Conservation (phyloP, 1,140 invertebrate species). For the Tetramorium parvispinum region DNA sequence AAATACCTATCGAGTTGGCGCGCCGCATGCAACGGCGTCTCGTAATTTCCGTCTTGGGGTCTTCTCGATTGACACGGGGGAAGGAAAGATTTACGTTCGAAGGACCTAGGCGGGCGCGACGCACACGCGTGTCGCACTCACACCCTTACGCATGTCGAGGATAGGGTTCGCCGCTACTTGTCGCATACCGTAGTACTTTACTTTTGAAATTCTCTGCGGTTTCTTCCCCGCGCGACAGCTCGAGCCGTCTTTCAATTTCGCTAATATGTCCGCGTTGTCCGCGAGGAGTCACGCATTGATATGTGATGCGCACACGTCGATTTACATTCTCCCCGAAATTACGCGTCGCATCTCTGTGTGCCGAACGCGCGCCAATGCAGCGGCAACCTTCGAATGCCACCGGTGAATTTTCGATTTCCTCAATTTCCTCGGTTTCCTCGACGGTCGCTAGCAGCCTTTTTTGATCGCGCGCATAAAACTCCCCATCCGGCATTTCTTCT, state of each 20-base stretch:
- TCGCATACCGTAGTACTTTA: background rate
- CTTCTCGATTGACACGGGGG: constrained; percentile 69
- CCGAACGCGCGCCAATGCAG: background rate
- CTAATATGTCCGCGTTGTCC: background rate
- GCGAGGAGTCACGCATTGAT: background rate
- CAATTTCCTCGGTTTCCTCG: constrained; percentile 50
- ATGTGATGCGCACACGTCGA: background rate
- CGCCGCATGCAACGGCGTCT: constrained; percentile 67
- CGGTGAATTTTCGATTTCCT: constrained; percentile 53
- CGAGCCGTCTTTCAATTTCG: constrained; percentile 24
- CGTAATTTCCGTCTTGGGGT: constrained; percentile 73
- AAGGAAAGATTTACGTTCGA: constrained; percentile 74
- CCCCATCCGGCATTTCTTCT: constrained; percentile 28
- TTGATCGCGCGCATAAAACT: constrained; percentile 62
- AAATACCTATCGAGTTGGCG: constrained; percentile 75
- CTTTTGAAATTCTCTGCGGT: constrained; percentile 30
- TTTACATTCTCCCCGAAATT: constrained; percentile 41
- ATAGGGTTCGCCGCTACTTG: background rate
- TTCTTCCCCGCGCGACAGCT: background rate
- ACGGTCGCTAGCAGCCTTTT: constrained; percentile 36
- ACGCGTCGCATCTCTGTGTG: background rate
- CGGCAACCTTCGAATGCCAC: constrained; percentile 28
- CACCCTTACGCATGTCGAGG: constrained; percentile 12
- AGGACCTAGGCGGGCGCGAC: constrained; percentile 31
- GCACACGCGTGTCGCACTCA: background rate